phyloP scores from a whole-genome alignment of 2,113 vertebrate genomes.

The Lepus timidus region DNA sequence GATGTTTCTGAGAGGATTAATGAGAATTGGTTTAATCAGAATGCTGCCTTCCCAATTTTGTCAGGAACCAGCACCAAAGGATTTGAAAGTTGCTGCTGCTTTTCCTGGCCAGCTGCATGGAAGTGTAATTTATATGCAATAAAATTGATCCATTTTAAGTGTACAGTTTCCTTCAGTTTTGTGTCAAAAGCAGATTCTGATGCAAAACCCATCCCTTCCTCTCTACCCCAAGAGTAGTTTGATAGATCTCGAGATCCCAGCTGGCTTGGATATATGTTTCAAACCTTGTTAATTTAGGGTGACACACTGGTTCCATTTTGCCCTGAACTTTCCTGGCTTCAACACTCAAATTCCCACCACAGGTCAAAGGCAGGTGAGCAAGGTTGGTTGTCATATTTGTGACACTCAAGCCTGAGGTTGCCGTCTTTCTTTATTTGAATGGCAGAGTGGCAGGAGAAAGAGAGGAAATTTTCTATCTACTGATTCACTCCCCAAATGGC shows the following conservation, averaged over 20 bases:
- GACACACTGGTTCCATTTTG: neutral
- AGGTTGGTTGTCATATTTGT: neutral
- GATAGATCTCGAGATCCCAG: neutral
- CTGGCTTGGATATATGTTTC: neutral
- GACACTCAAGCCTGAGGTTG: neutral
- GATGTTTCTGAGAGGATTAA: neutral
- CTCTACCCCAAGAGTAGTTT: neutral
- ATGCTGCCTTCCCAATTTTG: neutral
- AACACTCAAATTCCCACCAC: neutral
- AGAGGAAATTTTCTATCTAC: too few species aligned
- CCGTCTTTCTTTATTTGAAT: neutral
- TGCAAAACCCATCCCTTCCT: neutral
- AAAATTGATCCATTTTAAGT: neutral
- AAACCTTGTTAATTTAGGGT: neutral
- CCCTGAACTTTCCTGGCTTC: neutral
- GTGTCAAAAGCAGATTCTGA: neutral
- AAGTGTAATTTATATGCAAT: constrained; percentile 23
- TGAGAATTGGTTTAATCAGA: constrained; percentile 5
- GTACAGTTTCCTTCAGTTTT: constrained; percentile 5
- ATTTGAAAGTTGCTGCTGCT: neutral
- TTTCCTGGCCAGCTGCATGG: neutral
- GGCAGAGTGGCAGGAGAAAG: too few species aligned
- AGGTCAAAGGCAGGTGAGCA: neutral
- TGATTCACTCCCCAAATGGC: too few species aligned
- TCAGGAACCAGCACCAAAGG: neutral